These are phyloP conservation scores for Drosophila gunungcola DNA, from an alignment of 1,140 invertebrate species.

Conservation along the genomic window DNA sequence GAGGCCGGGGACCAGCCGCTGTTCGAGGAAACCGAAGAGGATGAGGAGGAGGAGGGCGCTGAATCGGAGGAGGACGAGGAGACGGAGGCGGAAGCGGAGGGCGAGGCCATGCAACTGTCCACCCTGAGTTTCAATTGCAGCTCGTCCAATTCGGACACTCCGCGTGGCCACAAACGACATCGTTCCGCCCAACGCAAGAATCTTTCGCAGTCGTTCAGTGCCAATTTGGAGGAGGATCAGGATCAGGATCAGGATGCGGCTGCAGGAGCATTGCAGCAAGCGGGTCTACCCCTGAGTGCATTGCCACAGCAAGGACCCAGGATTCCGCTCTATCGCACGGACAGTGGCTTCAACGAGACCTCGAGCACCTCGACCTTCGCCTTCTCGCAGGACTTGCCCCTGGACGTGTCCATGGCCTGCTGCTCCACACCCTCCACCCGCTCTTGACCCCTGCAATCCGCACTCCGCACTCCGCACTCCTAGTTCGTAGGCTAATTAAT, in stretches of 20 bases:
- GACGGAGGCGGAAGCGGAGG: slow-evolving; percentile 36
- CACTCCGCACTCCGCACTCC: neutral
- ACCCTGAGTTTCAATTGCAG: slow-evolving; percentile 70
- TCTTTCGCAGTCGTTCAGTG: slow-evolving; percentile 78
- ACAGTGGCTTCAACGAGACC: slow-evolving; percentile 84
- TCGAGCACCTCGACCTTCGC: slow-evolving; percentile 66
- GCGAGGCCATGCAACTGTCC: slow-evolving; percentile 75
- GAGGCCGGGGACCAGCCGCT: slow-evolving; percentile 13
- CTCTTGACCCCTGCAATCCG: slow-evolving; percentile 28
- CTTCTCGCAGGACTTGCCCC: slow-evolving; percentile 55
- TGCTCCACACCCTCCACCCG: slow-evolving; percentile 77
- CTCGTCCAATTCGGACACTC: slow-evolving; percentile 78
- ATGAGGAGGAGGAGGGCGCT: slow-evolving; percentile 25
- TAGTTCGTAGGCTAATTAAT: slow-evolving; percentile 34
- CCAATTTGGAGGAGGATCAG: slow-evolving; percentile 52
- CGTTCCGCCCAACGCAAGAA: slow-evolving; percentile 80
- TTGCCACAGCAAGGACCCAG: slow-evolving; percentile 11
- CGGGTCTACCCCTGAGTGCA: neutral
- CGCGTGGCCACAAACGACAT: slow-evolving; percentile 59
- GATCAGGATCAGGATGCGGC: slow-evolving; percentile 7
- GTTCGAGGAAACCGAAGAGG: slow-evolving; percentile 22
- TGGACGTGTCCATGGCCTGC: slow-evolving; percentile 71
- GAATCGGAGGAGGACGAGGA: slow-evolving; percentile 39
- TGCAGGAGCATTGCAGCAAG: neutral
- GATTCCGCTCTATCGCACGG: slow-evolving; percentile 63